Evolutionary conservation across 2,888 invertebrate genomes (phyloP).

Genomic region (Cheilosia urbana): DNA sequence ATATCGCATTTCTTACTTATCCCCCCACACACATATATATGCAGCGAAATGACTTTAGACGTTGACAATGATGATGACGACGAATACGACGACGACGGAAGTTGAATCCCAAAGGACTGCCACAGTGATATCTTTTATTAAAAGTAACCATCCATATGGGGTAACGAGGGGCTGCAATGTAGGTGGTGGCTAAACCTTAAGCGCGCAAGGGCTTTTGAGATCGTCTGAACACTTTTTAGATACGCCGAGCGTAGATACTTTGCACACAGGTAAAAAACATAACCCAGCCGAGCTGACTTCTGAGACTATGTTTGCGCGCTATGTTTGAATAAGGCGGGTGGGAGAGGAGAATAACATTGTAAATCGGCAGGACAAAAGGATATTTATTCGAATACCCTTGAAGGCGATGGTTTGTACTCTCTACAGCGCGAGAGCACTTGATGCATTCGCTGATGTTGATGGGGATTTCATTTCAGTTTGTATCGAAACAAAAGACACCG

Average conservation of each 20-base stretch:
- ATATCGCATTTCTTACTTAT: conserved; percentile 47
- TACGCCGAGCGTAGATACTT: conserved; percentile 38
- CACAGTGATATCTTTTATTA: conserved; percentile 73
- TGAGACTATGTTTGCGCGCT: background rate
- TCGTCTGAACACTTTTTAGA: conserved; percentile 70
- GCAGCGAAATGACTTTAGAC: conserved; percentile 49
- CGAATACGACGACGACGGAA: conserved; percentile 55
- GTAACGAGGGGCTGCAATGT: background rate
- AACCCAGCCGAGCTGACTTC: conserved; percentile 10
- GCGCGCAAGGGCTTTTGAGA: conserved; percentile 65
- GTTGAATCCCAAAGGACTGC: conserved; percentile 68
- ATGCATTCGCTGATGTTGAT: conserved; percentile 30
- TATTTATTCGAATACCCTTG: conserved; percentile 73
- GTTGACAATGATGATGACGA: conserved; percentile 30
- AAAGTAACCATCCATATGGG: conserved; percentile 63
- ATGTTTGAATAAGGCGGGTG: background rate
- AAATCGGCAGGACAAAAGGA: conserved; percentile 72
- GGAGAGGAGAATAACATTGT: conserved; percentile 61
- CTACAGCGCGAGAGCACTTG: conserved; percentile 43
- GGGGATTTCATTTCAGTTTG: background rate
- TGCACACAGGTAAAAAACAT: conserved; percentile 58
- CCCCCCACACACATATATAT: background rate
- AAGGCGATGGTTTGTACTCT: conserved; percentile 62
- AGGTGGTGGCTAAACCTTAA: conserved; percentile 62
- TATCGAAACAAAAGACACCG: conserved; percentile 23